Percentiles rank a stretch among this genome's conserved stretches.
Conservation (phyloP, 2,113 vertebrate species). For the Mesembrinibis cayennensis region DNA sequence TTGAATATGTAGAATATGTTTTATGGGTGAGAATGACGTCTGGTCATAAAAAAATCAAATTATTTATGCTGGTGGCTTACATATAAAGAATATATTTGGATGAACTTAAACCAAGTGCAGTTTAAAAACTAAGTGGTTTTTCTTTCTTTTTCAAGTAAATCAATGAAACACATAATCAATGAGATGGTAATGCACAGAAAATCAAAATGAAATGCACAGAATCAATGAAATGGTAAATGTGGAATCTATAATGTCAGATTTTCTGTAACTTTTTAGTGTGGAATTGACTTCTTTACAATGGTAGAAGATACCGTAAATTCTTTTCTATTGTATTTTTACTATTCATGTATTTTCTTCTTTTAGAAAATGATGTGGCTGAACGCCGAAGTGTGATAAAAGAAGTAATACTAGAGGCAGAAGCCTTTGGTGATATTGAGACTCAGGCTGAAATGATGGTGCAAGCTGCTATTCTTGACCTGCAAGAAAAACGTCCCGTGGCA, state of each 20-base stretch:
- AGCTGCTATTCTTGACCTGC: slow-evolving; percentile 77
- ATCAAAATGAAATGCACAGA: background rate
- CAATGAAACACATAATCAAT: background rate
- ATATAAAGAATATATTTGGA: background rate
- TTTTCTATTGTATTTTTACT: background rate
- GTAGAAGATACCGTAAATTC: background rate
- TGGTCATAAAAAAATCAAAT: background rate
- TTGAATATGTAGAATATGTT: background rate
- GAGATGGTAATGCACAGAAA: background rate
- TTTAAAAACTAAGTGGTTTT: background rate
- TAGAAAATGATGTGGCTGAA: slow-evolving; percentile 77
- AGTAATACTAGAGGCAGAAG: slow-evolving; percentile 78
- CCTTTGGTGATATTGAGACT: slow-evolving; percentile 80
- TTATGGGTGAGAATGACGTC: background rate
- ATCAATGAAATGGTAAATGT: background rate
- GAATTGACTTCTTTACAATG: background rate
- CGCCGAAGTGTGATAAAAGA: slow-evolving; percentile 76
- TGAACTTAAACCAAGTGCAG: background rate
- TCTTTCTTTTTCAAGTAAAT: background rate
- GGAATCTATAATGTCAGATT: background rate
- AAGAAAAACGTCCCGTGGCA: slow-evolving; percentile 73
- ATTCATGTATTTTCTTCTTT: background rate
- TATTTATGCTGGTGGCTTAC: background rate
- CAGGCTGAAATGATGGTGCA: slow-evolving; percentile 86
- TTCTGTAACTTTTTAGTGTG: background rate